Percentiles rank a stretch among this genome's conserved stretches.
phyloP scores from a whole-genome alignment of 2,113 vertebrate species.

The Burhinus bistriatus region DNA sequence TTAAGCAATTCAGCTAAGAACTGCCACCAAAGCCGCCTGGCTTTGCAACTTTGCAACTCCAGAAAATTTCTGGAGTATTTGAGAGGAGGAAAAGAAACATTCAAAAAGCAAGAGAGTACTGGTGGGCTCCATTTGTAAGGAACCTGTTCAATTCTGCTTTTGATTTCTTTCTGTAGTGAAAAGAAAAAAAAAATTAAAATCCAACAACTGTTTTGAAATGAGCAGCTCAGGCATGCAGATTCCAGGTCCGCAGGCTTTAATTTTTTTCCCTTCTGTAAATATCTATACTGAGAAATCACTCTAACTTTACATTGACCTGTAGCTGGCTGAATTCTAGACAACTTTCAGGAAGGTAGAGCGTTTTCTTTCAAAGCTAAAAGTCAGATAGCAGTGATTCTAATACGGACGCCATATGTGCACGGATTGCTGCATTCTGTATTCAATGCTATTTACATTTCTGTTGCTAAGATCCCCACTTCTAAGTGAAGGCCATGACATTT shows the following conservation, averaged over 20 bases:
- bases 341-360: not conserved
- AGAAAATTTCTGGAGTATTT: not conserved
- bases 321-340: not conserved
- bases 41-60: not conserved
- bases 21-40: not conserved
- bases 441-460: not conserved
- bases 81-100: not conserved
- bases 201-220: not conserved
- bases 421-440: not conserved
- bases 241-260: not conserved
- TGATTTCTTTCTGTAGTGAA: not conserved
- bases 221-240: not conserved
- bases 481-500: not conserved
- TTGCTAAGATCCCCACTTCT: not conserved
- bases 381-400: not conserved
- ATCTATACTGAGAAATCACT: not conserved
- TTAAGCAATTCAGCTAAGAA: slow-evolving; percentile 10
- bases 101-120: not conserved
- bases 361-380: not conserved
- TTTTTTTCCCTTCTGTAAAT: not conserved
- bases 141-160: not conserved
- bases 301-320: not conserved
- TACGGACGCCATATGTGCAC: not conserved
- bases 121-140: not conserved
- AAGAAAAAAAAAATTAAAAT: not conserved